Percentiles rank a stretch among this genome's conserved stretches.
These are phyloP conservation scores for Dusona sp. DNA, from an alignment of 2,888 invertebrate genomes.

Conservation along the genomic window DNA sequence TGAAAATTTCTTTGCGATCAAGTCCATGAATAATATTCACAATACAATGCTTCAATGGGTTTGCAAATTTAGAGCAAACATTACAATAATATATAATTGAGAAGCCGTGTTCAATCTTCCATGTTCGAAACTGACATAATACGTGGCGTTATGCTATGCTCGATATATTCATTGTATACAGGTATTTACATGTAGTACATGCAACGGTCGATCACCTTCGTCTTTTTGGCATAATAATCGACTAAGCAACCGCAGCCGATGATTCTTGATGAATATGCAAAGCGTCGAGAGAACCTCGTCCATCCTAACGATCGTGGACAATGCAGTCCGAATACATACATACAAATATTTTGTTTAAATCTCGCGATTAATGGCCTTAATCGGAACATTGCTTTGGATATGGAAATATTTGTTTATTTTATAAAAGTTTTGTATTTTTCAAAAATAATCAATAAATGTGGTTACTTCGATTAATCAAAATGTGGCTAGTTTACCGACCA, in stretches of 20 bases:
- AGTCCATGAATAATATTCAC: neutral
- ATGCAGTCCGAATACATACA: slow-evolving; percentile 19
- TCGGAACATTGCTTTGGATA: neutral
- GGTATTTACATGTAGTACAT: neutral
- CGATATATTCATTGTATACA: neutral
- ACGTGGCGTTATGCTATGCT: neutral
- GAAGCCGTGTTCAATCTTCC: neutral
- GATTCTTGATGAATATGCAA: slow-evolving; percentile 48
- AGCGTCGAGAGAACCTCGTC: slow-evolving; percentile 26
- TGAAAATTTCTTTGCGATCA: slow-evolving; percentile 3
- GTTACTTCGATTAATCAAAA: neutral
- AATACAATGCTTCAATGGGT: neutral
- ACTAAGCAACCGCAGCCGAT: slow-evolving; percentile 46
- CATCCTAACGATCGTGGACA: slow-evolving; percentile 29
- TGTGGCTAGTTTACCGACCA: neutral
- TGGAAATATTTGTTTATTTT: neutral
- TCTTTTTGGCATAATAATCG: slow-evolving; percentile 37
- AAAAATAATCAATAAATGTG: neutral
- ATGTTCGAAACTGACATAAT: neutral
- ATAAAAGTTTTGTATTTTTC: no score
- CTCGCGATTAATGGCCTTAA: neutral
- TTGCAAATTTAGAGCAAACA: slow-evolving; percentile 3
- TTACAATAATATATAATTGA: neutral
- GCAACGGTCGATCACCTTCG: slow-evolving; percentile 30
- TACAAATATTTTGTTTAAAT: neutral